These are phyloP conservation scores for Periophthalmus magnuspinnatus DNA, from an alignment of 2,797 vertebrate species.

Conservation along the genomic window DNA sequence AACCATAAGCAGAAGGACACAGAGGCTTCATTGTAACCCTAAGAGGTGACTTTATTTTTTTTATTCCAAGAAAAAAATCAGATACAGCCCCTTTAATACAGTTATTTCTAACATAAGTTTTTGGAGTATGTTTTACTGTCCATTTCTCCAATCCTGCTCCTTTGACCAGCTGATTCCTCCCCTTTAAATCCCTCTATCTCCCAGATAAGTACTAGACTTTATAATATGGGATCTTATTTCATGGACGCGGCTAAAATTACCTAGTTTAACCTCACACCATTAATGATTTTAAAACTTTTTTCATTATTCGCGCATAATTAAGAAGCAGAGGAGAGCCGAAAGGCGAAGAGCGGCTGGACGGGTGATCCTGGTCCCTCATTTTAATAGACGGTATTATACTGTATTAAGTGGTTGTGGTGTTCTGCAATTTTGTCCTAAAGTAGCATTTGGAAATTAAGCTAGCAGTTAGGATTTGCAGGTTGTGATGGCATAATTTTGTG, in stretches of 20 bases:
- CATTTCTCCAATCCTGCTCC: no score
- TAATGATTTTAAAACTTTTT: not conserved
- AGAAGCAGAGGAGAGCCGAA: not conserved
- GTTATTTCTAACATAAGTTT: not conserved
- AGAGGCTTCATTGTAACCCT: no score
- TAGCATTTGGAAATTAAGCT: not conserved
- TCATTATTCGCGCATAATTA: not conserved
- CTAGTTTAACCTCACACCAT: conserved; percentile 2
- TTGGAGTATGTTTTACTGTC: no score
- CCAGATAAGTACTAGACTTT: not conserved
- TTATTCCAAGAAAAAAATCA: no score
- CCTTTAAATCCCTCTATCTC: not conserved
- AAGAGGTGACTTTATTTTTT: no score
- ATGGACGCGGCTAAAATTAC: not conserved
- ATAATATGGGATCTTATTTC: conserved; percentile 3
- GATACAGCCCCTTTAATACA: not conserved
- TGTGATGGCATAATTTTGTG: not conserved
- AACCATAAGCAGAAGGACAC: no score
- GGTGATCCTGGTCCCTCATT: not conserved
- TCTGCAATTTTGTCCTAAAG: not conserved
- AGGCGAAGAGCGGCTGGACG: not conserved
- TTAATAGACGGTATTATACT: not conserved
- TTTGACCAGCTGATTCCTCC: no score
- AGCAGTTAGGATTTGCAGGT: not conserved
- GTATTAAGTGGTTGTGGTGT: not conserved